Percentiles rank a stretch among this genome's conserved stretches.
Evolutionary conservation across 2,113 vertebrate species (phyloP).

Genomic region (Ondatra zibethicus): DNA sequence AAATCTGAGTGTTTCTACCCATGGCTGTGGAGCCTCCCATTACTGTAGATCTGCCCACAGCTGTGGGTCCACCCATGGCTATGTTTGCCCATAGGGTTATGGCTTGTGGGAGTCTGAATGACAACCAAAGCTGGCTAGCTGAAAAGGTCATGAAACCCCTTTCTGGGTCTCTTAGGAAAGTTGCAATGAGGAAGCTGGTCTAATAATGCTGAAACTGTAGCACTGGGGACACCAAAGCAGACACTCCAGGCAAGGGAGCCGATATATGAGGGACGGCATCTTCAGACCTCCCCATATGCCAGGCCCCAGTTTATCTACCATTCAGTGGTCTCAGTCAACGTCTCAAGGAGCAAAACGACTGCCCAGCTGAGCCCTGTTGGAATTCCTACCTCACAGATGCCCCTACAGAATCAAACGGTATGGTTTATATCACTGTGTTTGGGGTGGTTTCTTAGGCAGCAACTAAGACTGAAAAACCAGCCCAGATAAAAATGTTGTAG

Average conservation of each 20-base stretch:
- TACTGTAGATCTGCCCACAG: too few species aligned
- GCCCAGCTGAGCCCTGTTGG: background rate
- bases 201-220: background rate
- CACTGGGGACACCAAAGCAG: background rate
- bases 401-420: background rate
- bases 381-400: conserved; percentile 4
- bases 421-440: background rate
- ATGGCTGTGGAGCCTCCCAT: background rate
- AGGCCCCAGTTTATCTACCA: background rate
- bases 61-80: background rate
- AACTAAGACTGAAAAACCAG: background rate
- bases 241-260: background rate
- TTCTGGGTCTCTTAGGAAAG: background rate
- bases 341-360: background rate
- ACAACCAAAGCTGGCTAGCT: conserved; percentile 8
- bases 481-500: background rate
- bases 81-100: background rate
- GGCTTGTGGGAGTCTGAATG: background rate
- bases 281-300: background rate
- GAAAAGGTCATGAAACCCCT: background rate
- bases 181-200: background rate
- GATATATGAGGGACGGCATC: background rate
- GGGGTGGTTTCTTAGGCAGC: background rate
- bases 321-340: background rate
- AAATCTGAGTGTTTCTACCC: background rate